phyloP scores from a whole-genome alignment of 2,113 vertebrate genomes.

The Pangasianodon gigas region DNA sequence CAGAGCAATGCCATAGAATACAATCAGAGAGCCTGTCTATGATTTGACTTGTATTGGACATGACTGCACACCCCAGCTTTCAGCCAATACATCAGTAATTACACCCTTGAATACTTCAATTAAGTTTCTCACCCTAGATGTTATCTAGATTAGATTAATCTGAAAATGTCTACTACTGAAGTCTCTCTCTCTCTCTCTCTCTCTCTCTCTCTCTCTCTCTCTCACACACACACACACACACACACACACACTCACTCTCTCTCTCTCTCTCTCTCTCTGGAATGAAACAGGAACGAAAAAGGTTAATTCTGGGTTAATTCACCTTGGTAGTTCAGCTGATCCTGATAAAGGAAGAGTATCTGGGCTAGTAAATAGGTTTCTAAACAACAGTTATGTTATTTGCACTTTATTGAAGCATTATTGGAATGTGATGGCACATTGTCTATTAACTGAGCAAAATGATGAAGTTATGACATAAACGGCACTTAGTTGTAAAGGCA shows the following conservation, averaged over 20 bases:
- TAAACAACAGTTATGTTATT: neutral
- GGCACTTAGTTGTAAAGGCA: neutral
- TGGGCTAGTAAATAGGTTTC: neutral
- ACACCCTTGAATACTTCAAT: conserved; percentile 35
- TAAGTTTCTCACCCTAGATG: conserved; percentile 12
- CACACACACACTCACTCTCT: too few species aligned
- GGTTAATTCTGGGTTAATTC: conserved; percentile 32
- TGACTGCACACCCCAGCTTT: conserved; percentile 24
- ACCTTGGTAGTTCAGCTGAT: neutral
- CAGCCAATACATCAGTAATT: conserved; percentile 40
- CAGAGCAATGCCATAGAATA: conserved; percentile 9
- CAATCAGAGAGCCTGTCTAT: conserved; percentile 8
- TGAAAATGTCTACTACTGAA: conserved; percentile 21
- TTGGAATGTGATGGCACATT: neutral
- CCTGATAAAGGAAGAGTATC: neutral
- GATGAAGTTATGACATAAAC: neutral
- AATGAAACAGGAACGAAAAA: conserved; percentile 7
- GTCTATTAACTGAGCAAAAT: neutral
- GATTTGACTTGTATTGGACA: conserved; percentile 37
- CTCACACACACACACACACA: too few species aligned
- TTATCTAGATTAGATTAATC: conserved; percentile 24
- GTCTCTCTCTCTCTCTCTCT: neutral
- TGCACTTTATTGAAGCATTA: neutral
- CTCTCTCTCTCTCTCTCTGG: neutral
- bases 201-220: neutral